phyloP scores from a whole-genome alignment of 1,140 invertebrate genomes.

The Holcopasites calliopsidis region DNA sequence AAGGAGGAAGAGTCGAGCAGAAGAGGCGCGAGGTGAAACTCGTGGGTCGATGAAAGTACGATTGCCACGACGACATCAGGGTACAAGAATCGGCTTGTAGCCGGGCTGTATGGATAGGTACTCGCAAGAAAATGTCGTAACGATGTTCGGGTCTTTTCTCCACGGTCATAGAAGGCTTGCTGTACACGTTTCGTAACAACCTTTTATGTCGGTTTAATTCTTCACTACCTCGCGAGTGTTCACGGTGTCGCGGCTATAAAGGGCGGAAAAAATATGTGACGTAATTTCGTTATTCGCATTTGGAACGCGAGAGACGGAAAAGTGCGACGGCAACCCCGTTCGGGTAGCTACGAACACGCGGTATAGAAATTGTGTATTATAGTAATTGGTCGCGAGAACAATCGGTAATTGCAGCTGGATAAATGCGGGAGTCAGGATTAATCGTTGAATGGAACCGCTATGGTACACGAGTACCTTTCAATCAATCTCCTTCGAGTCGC shows the following conservation, averaged over 20 bases:
- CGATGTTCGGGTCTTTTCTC: constrained; percentile 55
- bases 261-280: constrained; percentile 2
- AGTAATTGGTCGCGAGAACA: constrained; percentile 13
- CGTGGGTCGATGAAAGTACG: constrained; percentile 49
- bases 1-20: constrained; percentile 15
- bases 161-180: constrained; percentile 29
- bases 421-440: neutral
- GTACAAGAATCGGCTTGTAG: constrained; percentile 54
- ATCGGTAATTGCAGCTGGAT: constrained; percentile 3
- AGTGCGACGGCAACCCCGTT: neutral
- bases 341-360: neutral
- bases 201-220: constrained; percentile 43
- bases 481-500: neutral
- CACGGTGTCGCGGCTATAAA: neutral
- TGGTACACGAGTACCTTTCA: neutral
- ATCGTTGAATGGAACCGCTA: neutral
- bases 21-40: constrained; percentile 24
- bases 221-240: neutral
- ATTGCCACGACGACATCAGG: constrained; percentile 31
- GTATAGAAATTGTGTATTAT: neutral
- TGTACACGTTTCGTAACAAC: constrained; percentile 46
- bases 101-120: constrained; percentile 29
- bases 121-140: constrained; percentile 53
- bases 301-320: neutral
- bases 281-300: constrained; percentile 24